Evolutionary conservation across 1,140 invertebrate genomes (phyloP), one percentile per base, ranked within the genome.

Genomic region (Sipha flava): DNA sequence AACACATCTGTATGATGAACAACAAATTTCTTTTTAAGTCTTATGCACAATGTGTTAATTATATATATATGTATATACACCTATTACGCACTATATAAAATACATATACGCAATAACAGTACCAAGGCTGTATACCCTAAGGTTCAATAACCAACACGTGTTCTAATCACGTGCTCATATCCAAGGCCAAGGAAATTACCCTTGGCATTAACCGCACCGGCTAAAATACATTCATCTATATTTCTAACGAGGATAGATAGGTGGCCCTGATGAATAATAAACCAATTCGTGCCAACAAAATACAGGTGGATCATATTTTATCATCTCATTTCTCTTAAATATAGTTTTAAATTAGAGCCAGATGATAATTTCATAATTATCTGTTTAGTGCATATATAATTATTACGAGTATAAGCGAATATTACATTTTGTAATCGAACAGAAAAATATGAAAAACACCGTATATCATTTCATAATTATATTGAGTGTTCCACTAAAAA

Each of bases 91-190:
- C n/a, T 49, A 31, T 72, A 72, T 31, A 49, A 29, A 52, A 52
- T 12, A 1, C 4, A 3, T 21, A 3, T 5, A n/a, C 6, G 9
- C 40, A 75, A 75, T 77, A 77, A 59, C 34, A 43, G 52, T 59
- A 40, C 73, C 31, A 59, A 75, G 72, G 72, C 49, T 77, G 14
- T 57, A 23, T 29, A 57, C 52, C 52, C 31, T 16, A 31, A 29
- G 73, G 73, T 77, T 77, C 73, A 77, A 77, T 77, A 77, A 77
- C 73, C 73, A 77, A 14, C 73, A 77, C 52, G 52, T 59, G 73
- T 54, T n/a, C 47, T 77, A 59, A 59, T 40, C 70, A 75, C 70
- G 47, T 34, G 31, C 26, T n/a, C 37, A 18, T 23, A n/a, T 59
- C 31, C 49, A 26, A 40, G 21, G 34, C 31, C 34, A 40, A 75